Percentiles rank a stretch among this genome's conserved stretches.
Conservation (phyloP, 2,113 vertebrate species). For the Lagopus muta region DNA sequence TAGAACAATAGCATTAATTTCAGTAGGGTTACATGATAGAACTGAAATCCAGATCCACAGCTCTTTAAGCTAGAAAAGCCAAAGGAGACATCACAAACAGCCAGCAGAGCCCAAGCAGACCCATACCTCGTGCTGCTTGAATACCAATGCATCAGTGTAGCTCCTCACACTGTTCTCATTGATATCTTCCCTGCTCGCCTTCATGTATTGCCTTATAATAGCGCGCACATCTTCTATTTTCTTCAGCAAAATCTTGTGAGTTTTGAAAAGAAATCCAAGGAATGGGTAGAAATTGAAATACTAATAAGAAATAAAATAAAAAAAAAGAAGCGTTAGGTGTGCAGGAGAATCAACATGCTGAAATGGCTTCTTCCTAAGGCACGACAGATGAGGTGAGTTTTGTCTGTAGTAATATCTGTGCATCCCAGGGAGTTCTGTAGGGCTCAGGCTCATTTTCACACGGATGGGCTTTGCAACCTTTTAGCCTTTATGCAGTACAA, state of each 20-base stretch:
- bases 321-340: background rate
- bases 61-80: background rate
- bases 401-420: background rate
- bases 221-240: constrained; percentile 73
- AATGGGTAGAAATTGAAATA: constrained; percentile 79
- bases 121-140: constrained; percentile 75
- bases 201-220: constrained; percentile 73
- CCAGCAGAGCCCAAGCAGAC: background rate
- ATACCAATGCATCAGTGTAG: constrained; percentile 75
- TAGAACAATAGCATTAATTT: background rate
- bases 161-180: constrained; percentile 39
- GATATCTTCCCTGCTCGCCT: background rate
- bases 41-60: background rate
- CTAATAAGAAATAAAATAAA: constrained; percentile 40
- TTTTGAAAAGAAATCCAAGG: constrained; percentile 77
- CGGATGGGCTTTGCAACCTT: background rate
- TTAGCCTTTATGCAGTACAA: background rate
- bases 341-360: background rate
- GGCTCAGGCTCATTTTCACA: background rate
- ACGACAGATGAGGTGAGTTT: background rate
- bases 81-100: background rate
- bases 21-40: background rate
- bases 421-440: background rate
- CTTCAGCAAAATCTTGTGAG: constrained; percentile 75
- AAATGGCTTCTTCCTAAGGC: background rate